Percentiles rank a stretch among this genome's conserved stretches.
Evolutionary conservation across 1,140 invertebrate genomes (phyloP).

Genomic region (Trichonephila inaurata): DNA sequence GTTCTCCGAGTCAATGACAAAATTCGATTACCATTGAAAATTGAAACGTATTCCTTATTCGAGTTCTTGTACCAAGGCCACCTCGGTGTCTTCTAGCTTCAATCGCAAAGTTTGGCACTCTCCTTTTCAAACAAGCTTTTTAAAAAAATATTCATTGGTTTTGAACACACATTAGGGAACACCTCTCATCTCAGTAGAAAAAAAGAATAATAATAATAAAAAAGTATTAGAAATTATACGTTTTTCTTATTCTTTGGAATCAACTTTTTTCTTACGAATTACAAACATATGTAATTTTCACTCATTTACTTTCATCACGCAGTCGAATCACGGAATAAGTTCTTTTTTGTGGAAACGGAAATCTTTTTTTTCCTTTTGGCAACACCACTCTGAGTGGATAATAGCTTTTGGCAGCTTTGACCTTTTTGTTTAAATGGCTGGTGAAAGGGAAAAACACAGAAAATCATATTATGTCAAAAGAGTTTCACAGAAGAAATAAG

Average conservation of each 20-base stretch:
- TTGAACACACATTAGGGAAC: background rate
- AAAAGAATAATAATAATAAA: background rate
- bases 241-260: background rate
- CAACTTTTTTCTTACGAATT: background rate
- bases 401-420: background rate
- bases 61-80: background rate
- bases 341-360: background rate
- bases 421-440: background rate
- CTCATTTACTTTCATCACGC: background rate
- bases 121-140: background rate
- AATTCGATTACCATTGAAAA: background rate
- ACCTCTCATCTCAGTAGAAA: background rate
- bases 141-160: background rate
- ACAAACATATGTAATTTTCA: background rate
- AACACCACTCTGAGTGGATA: background rate
- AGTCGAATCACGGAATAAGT: background rate
- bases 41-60: background rate
- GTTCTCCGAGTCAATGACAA: too few relatives aligned
- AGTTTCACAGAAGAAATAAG: background rate
- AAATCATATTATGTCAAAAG: slow-evolving; percentile 13
- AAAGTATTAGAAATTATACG: background rate
- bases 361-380: background rate
- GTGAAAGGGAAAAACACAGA: background rate
- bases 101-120: background rate
- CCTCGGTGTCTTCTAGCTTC: background rate